Conservation (phyloP, 2,113 vertebrate genomes). For the Saccopteryx leptura region DNA sequence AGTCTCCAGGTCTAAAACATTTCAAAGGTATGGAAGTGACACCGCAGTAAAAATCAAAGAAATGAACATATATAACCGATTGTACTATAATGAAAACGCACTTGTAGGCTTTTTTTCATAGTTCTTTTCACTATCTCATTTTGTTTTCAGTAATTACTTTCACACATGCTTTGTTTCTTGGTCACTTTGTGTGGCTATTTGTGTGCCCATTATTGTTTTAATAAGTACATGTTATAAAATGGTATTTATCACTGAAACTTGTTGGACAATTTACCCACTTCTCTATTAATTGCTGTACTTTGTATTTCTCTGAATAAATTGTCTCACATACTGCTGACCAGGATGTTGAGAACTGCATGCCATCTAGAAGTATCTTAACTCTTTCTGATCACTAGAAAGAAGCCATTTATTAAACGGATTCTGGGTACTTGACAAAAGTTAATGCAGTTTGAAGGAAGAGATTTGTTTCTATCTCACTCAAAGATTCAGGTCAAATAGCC, state of each 20-base stretch:
- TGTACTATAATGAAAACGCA: not conserved
- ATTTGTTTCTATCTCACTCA: conserved; percentile 81
- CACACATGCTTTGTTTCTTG: not conserved
- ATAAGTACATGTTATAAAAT: not conserved
- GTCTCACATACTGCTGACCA: not conserved
- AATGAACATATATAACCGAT: not conserved
- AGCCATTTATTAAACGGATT: conserved; percentile 81
- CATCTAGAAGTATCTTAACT: conserved; percentile 75
- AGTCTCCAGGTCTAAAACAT: not conserved
- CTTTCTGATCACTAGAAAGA: conserved; percentile 74
- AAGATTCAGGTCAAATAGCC: conserved; percentile 75
- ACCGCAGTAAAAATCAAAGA: not conserved
- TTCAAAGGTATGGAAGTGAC: not conserved
- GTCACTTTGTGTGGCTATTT: not conserved
- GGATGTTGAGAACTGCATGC: conserved; percentile 49
- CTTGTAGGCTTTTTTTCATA: not conserved
- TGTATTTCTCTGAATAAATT: conserved; percentile 53
- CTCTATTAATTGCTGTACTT: not conserved
- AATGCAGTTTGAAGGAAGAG: conserved; percentile 79
- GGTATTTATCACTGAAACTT: not conserved
- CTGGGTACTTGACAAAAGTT: conserved; percentile 76
- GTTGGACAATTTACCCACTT: not conserved
- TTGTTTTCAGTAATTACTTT: conserved; percentile 17
- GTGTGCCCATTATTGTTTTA: not conserved
- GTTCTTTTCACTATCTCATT: not conserved